These are phyloP conservation scores for Mizuhopecten yessoensis DNA, from an alignment of 1,140 invertebrate species.

Conservation along the genomic window DNA sequence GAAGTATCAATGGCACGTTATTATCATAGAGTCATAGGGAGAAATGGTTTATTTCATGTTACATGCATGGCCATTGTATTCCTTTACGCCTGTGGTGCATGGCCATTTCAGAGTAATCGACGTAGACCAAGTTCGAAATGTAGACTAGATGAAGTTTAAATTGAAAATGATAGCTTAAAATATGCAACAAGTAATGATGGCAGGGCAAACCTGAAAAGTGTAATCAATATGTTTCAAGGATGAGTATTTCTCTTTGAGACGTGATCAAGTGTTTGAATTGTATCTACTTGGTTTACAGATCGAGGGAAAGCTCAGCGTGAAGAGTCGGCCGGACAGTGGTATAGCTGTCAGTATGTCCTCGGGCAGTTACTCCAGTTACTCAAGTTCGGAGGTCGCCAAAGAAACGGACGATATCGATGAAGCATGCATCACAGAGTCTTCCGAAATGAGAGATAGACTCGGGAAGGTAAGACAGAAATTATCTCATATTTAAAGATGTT, in stretches of 20 bases:
- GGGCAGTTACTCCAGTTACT: constrained; percentile 75
- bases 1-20: too few relatives aligned
- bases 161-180: neutral
- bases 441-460: constrained; percentile 68
- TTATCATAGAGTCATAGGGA: too few relatives aligned
- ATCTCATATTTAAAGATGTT: neutral
- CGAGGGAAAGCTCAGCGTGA: constrained; percentile 65
- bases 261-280: neutral
- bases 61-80: too few relatives aligned
- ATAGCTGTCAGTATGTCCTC: constrained; percentile 75
- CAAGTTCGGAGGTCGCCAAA: constrained; percentile 71
- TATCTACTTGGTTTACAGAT: constrained; percentile 44
- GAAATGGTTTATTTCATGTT: too few relatives aligned
- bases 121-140: too few relatives aligned
- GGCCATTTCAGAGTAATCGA: too few relatives aligned
- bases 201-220: neutral
- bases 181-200: neutral
- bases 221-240: neutral
- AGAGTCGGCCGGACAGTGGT: constrained; percentile 75
- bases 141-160: too few relatives aligned
- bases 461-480: constrained; percentile 57
- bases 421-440: constrained; percentile 70
- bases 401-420: constrained; percentile 70
- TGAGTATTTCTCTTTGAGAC: constrained; percentile 21
- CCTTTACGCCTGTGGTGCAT: too few relatives aligned